These are phyloP conservation scores for Lepus townsendii DNA, from an alignment of 2,797 vertebrate genomes.

Conservation along the genomic window DNA sequence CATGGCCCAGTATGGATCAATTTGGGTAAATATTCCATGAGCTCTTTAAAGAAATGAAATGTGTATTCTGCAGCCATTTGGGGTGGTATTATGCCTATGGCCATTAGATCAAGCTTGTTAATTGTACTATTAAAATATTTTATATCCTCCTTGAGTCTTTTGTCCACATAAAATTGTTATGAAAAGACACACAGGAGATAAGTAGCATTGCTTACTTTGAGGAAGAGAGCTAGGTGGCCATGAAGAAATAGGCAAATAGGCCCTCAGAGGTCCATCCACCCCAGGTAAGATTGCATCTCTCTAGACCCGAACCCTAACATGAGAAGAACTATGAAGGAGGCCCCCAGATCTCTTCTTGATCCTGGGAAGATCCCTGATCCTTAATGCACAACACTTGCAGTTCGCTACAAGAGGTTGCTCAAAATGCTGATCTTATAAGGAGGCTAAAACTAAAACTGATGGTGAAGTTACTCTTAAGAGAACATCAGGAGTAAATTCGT, in stretches of 20 bases:
- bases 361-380: neutral
- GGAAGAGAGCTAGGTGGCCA: neutral
- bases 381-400: neutral
- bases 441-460: neutral
- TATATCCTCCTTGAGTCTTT: neutral
- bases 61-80: slow-evolving; percentile 7
- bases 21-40: neutral
- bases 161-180: neutral
- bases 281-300: neutral
- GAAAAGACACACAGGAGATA: neutral
- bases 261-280: neutral
- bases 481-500: neutral
- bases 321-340: neutral
- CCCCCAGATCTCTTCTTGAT: neutral
- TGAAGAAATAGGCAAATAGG: neutral
- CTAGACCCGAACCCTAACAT: neutral
- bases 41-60: neutral
- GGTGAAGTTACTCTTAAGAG: neutral
- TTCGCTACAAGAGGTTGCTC: neutral
- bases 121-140: slow-evolving; percentile 42
- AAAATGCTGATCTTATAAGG: neutral
- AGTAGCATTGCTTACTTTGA: neutral
- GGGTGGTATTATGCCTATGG: neutral
- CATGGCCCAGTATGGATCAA: neutral
- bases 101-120: neutral